These are phyloP conservation scores for Pyrochroa serraticornis DNA, from an alignment of 2,888 invertebrate genomes.

Conservation along the genomic window DNA sequence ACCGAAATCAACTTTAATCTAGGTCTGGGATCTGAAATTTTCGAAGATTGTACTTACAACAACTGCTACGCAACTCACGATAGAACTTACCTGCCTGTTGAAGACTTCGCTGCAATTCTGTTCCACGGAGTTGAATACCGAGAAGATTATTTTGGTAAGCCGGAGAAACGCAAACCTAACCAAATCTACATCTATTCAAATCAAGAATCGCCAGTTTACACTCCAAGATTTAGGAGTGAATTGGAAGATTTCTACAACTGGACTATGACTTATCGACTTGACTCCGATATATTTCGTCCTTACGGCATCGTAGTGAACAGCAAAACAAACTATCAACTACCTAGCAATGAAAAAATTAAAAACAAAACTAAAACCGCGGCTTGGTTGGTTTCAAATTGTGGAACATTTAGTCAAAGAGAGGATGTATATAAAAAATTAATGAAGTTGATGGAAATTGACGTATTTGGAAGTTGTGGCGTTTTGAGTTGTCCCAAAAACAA, in stretches of 20 bases:
- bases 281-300: slow-evolving; percentile 54
- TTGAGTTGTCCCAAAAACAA: slow-evolving; percentile 45
- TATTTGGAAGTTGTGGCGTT: slow-evolving; percentile 68
- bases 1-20: slow-evolving; percentile 33
- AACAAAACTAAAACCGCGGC: slow-evolving; percentile 60
- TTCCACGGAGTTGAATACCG: slow-evolving; percentile 59
- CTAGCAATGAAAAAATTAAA: slow-evolving; percentile 31
- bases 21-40: slow-evolving; percentile 36
- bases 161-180: slow-evolving; percentile 47
- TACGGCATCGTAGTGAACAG: slow-evolving; percentile 41
- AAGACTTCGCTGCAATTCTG: slow-evolving; percentile 61
- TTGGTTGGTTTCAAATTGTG: slow-evolving; percentile 66
- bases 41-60: slow-evolving; percentile 50
- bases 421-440: slow-evolving; percentile 59
- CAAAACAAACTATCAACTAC: slow-evolving; percentile 33
- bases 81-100: slow-evolving; percentile 48
- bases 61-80: slow-evolving; percentile 59
- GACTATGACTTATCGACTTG: slow-evolving; percentile 64
- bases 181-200: slow-evolving; percentile 63
- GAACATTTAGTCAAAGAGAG: slow-evolving; percentile 57
- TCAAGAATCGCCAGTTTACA: slow-evolving; percentile 57
- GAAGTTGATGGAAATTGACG: slow-evolving; percentile 64
- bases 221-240: slow-evolving; percentile 27
- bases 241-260: slow-evolving; percentile 61
- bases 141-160: slow-evolving; percentile 44